Conservation (phyloP, 2,888 invertebrate genomes). For the Frankliniella fusca region DNA sequence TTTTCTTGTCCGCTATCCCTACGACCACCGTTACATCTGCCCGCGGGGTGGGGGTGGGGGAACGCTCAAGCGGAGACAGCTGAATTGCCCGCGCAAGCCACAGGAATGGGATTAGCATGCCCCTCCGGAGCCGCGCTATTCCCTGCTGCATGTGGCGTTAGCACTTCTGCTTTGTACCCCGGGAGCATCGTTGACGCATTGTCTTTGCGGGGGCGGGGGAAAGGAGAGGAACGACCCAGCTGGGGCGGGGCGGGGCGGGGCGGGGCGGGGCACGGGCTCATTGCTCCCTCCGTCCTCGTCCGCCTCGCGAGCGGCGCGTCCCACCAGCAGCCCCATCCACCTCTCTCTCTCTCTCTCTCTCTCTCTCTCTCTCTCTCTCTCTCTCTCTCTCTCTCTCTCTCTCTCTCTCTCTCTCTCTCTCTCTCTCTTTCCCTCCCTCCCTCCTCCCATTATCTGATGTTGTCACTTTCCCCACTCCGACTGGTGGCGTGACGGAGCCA, state of each 20-base stretch:
- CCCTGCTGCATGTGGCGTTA: not conserved
- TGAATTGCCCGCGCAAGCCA: not conserved
- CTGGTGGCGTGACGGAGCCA: too few species aligned
- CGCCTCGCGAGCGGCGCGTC: not conserved
- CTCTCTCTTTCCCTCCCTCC: too few species aligned
- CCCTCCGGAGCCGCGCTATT: not conserved
- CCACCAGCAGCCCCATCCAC: not conserved
- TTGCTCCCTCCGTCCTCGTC: not conserved
- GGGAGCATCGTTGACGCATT: conserved; percentile 21
- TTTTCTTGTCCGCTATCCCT: too few species aligned
- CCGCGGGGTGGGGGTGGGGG: too few species aligned
- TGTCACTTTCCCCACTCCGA: too few species aligned
- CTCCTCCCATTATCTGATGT: not conserved
- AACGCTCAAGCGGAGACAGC: not conserved
- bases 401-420: too few species aligned
- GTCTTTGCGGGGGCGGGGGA: not conserved
- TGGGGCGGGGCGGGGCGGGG: not conserved
- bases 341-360: not conserved
- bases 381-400: not conserved
- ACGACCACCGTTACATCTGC: too few species aligned
- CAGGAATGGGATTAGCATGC: conserved; percentile 6
- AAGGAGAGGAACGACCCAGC: not conserved
- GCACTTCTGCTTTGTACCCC: not conserved
- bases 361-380: not conserved
- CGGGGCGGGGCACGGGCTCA: not conserved